These are phyloP conservation scores for Drosophila villosipedis DNA, from an alignment of 2,888 invertebrate species.

Conservation along the genomic window DNA sequence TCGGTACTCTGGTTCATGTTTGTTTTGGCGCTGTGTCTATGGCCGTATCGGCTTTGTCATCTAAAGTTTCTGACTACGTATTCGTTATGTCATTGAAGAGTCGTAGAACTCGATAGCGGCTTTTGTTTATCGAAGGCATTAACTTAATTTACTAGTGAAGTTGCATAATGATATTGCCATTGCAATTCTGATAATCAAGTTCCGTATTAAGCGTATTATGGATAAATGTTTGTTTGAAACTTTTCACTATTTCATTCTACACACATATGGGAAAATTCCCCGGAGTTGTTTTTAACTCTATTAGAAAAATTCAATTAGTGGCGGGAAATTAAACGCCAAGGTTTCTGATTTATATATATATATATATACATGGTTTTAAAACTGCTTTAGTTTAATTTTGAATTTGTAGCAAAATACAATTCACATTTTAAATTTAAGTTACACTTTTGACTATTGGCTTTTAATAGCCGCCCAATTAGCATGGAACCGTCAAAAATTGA, in stretches of 20 bases:
- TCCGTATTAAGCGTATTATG: not conserved
- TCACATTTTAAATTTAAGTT: not conserved
- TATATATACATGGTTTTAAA: too few relatives aligned
- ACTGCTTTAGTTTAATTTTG: not conserved
- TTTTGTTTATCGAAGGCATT: slow-evolving; percentile 21
- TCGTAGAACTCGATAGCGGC: slow-evolving; percentile 28
- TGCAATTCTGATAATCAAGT: not conserved
- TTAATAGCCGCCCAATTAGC: slow-evolving; percentile 49
- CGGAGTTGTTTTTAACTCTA: not conserved
- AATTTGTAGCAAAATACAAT: not conserved
- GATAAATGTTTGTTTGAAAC: not conserved
- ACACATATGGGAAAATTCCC: not conserved
- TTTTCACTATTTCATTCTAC: not conserved
- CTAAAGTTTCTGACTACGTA: slow-evolving; percentile 58
- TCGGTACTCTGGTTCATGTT: slow-evolving; percentile 33
- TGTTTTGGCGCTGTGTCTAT: slow-evolving; percentile 45
- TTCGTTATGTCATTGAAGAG: slow-evolving; percentile 42
- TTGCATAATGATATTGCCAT: not conserved
- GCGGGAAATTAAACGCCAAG: not conserved
- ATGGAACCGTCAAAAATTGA: slow-evolving; percentile 34
- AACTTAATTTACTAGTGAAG: slow-evolving; percentile 25
- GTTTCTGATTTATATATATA: not conserved
- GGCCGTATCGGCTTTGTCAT: slow-evolving; percentile 59
- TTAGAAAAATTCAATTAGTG: too few relatives aligned
- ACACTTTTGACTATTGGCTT: slow-evolving; percentile 9